Base-by-base conservation (phyloP, 2,888 invertebrate genomes). In the Tortricodes alternella region DNA sequence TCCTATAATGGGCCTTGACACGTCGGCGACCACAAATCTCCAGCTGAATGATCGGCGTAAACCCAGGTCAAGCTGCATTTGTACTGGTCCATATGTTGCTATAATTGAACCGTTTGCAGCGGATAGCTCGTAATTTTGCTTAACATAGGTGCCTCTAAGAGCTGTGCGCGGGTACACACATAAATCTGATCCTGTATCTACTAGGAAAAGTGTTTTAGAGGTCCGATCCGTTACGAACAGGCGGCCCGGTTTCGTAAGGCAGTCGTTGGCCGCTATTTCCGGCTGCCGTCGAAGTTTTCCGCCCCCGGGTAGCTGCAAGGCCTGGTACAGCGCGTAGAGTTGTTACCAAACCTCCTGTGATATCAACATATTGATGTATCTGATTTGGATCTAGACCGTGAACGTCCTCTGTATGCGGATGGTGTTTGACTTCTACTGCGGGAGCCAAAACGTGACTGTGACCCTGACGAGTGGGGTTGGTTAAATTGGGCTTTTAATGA, bases 101-200 rank as follows among this genome's bases (percentile, higher is more conserved):
- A 55, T 53, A 9, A 43, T 1, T 4, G 34, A 15, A 11, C 55
- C 46, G 51, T 61, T 24, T 24, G 43, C 56, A 39, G 57, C 46
- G 11, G 3, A 8, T 19, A 53, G 7, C 32, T 43, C 6, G 29
- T 49, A 43, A 5, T 43, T 35, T 4, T 37, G 32, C 9, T 19
- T 11, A 1, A 13, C 8, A 1, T 34, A 21, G 8, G 27, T 38
- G 9, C 49, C 41, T 19, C 35, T 16, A 2, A 62, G 34, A 1
- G 37, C 38, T 3, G 53, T 46, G 2, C 41, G 29, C 1, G 65
- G 63, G 16, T 21, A 43, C n/a, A 46, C 34, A 43, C 57, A 62
- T 18, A 61, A 34, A 35, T 62, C 62, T 9, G 48, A 48, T 4
- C 62, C 61, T 0, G 62, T 59, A 24, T 63, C 62, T 1, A 60